These are phyloP conservation scores for Antedon bifida DNA, from an alignment of 35 echinoderm and acorn worm species.

Conservation along the genomic window DNA sequence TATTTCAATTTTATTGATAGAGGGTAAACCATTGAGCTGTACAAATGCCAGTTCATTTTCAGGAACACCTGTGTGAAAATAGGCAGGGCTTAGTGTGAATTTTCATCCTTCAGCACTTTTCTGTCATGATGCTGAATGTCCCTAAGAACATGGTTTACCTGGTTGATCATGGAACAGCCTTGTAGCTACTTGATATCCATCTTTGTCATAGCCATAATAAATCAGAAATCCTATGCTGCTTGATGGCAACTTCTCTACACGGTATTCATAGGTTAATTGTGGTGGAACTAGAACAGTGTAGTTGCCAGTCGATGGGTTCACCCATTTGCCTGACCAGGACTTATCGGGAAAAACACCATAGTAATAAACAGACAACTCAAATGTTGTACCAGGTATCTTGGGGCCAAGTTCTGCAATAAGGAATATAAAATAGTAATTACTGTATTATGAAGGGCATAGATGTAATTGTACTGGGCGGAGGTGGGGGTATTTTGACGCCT, in stretches of 20 bases:
- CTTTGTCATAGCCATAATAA: slow-evolving; percentile 8
- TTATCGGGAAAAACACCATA: slow-evolving; percentile 5
- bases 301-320: not conserved
- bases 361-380: not conserved
- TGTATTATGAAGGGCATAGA: no score
- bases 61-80: no score
- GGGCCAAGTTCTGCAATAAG: slow-evolving; percentile 5
- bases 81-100: no score
- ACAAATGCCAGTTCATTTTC: no score
- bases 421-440: not conserved
- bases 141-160: no score
- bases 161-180: slow-evolving; percentile 5
- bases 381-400: not conserved
- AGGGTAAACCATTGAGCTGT: no score
- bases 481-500: no score
- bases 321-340: slow-evolving; percentile 3
- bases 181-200: slow-evolving; percentile 7
- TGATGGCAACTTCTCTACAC: not conserved
- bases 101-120: no score
- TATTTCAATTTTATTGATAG: no score
- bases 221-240: not conserved
- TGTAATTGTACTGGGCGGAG: no score
- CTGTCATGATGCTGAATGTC: no score
- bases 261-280: not conserved
- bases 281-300: not conserved